Base-by-base conservation (phyloP, 2,797 vertebrate species). In the Ctenopoma multispine region DNA sequence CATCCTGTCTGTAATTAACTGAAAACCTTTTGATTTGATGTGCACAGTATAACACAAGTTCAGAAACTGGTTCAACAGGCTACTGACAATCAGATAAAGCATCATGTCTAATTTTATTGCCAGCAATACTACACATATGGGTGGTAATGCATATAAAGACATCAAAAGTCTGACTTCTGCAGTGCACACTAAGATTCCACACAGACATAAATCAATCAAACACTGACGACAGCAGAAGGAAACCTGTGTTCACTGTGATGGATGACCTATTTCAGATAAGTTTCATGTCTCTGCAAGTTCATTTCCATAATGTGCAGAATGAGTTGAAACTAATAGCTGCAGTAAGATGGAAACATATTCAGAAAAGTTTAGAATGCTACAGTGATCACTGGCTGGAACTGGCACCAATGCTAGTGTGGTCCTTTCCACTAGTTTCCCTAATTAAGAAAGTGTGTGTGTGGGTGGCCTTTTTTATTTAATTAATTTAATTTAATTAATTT, bases 221-320 rank as follows among this genome's bases (percentile, higher is more conserved):
- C 17, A 4, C 10, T n/a, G 18, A 62, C 38, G 11, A 48, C 12
- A 44, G 29, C 17, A 43, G 7, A 46, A 44, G 43, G 2, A 27
- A 23, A n/a, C 41, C n/a, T 27, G 14, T 36, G 29, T 14, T 59
- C 11, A 14, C 31, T 20, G 41, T 43, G 51, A 67, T 51, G 31
- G n/a, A 62, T 36, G 27, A 47, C 31, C 14, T 43, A 34, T 7
- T 55, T 48, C 9, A 20, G 12, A 13, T 4, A 15, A 21, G 5
- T 62, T 57, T 57, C 0, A 21, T 14, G 29, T 12, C 20, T 23
- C 55, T 9, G 31, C 4, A 49, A 20, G 24, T 61, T 21, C 6
- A 49, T 61, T 55, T 70, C 38, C 23, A 41, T 47, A 63, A 69
- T 48, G 43, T 6, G 17, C n/a, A 18, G 17, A 47, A 44, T n/a